phyloP scores from a whole-genome alignment of 2,113 vertebrate species.

The Vidua macroura region DNA sequence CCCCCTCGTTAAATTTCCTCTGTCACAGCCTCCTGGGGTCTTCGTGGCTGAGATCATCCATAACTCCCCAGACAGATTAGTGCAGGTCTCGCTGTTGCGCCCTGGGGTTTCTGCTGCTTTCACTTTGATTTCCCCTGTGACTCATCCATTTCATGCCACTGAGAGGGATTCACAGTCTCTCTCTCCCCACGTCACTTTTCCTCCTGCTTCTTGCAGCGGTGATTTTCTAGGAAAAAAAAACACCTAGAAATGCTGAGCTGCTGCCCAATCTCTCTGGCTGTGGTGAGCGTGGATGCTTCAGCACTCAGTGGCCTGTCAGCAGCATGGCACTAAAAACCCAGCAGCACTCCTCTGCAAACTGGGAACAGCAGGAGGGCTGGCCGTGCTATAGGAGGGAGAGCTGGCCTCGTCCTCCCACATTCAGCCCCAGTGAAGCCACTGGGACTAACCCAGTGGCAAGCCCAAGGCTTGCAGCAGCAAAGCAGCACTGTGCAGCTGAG shows the following conservation, averaged over 20 bases:
- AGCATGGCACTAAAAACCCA: neutral
- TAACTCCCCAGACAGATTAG: neutral
- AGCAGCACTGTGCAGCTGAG: neutral
- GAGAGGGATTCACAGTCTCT: neutral
- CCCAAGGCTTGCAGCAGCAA: neutral
- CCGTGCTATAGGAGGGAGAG: neutral
- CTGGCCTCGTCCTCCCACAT: neutral
- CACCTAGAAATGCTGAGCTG: neutral
- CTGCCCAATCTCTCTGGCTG: neutral
- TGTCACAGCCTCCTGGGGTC: neutral
- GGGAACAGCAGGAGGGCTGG: neutral
- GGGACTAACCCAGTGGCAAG: neutral
- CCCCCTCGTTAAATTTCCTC: neutral
- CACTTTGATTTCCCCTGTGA: neutral
- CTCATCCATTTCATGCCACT: neutral
- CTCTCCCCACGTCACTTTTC: neutral
- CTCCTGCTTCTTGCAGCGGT: neutral
- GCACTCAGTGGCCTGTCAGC: neutral
- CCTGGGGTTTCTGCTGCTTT: neutral
- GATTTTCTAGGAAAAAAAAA: neutral
- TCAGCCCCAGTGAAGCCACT: neutral
- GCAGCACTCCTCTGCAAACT: neutral
- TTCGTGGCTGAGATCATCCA: neutral
- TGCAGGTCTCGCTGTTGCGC: neutral
- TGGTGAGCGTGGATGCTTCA: neutral